A percentile compares a stretch with the other conserved stretches of the same genome.
These are phyloP conservation scores for Ctenopoma multispine DNA, from an alignment of 2,797 vertebrate species.

Conservation along the genomic window DNA sequence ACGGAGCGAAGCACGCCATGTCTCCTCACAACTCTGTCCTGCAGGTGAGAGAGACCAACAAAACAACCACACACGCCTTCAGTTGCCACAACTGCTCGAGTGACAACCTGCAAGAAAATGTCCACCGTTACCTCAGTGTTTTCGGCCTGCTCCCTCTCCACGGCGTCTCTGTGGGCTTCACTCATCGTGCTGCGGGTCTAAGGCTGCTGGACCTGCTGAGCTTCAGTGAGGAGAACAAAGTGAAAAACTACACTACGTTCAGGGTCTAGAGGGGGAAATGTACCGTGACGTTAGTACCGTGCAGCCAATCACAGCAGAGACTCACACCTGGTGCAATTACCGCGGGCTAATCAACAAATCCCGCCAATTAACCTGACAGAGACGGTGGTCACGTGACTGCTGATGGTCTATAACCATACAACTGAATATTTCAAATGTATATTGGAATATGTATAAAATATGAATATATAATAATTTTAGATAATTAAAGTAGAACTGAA, in stretches of 20 bases:
- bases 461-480: too few relatives aligned
- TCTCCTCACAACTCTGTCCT: conserved; percentile 68
- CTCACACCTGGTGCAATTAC: conserved; percentile 56
- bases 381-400: conserved; percentile 18
- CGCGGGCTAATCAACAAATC: conserved; percentile 39
- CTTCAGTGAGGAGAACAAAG: too few relatives aligned
- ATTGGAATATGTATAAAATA: too few relatives aligned
- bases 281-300: not conserved
- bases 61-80: too few relatives aligned
- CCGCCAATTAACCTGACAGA: conserved; percentile 60
- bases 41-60: not conserved
- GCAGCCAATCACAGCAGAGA: conserved; percentile 68
- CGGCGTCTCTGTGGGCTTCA: conserved; percentile 24
- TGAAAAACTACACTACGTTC: accelerated
- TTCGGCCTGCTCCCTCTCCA: conserved; percentile 34
- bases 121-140: conserved; percentile 55
- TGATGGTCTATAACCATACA: too few relatives aligned
- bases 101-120: accelerated
- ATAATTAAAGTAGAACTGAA: too few relatives aligned
- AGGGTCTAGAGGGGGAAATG: conserved; percentile 31
- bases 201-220: conserved; percentile 3
- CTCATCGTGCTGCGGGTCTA: conserved; percentile 66
- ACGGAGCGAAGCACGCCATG: conserved; percentile 60
- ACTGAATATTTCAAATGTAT: too few relatives aligned
- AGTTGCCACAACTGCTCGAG: accelerated